phyloP scores from a whole-genome alignment of 2,113 vertebrate species.

The Carollia perspicillata region DNA sequence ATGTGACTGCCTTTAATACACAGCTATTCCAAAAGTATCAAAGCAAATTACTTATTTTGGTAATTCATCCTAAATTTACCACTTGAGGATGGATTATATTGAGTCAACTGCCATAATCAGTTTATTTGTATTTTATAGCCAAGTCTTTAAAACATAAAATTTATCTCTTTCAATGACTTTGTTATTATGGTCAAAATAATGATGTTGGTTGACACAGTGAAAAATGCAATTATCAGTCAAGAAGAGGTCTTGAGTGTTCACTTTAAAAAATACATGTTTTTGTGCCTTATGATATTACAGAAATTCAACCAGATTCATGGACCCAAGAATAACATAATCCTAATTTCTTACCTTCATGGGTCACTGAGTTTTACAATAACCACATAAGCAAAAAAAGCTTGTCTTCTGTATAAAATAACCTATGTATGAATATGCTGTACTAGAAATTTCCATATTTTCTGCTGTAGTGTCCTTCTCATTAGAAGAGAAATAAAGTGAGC shows the following conservation, averaged over 20 bases:
- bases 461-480: not conserved
- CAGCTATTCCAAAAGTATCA: not conserved
- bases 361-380: not conserved
- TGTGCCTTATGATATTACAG: not conserved
- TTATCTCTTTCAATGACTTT: not conserved
- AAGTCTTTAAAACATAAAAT: conserved; percentile 30
- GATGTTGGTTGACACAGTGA: not conserved
- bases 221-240: conserved; percentile 18
- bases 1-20: not conserved
- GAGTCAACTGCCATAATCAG: not conserved
- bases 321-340: not conserved
- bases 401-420: not conserved
- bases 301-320: not conserved
- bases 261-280: not conserved
- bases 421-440: not conserved
- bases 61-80: conserved; percentile 22
- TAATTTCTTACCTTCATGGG: not conserved
- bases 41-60: conserved; percentile 33
- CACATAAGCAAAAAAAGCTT: not conserved
- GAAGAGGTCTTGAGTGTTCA: not conserved
- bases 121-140: not conserved
- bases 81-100: conserved; percentile 6
- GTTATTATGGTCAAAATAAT: conserved; percentile 19
- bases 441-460: not conserved
- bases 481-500: not conserved